Percentiles rank a stretch among this genome's conserved stretches.
Conservation (phyloP, 2,888 invertebrate species). For the Mimachlamys varia region DNA sequence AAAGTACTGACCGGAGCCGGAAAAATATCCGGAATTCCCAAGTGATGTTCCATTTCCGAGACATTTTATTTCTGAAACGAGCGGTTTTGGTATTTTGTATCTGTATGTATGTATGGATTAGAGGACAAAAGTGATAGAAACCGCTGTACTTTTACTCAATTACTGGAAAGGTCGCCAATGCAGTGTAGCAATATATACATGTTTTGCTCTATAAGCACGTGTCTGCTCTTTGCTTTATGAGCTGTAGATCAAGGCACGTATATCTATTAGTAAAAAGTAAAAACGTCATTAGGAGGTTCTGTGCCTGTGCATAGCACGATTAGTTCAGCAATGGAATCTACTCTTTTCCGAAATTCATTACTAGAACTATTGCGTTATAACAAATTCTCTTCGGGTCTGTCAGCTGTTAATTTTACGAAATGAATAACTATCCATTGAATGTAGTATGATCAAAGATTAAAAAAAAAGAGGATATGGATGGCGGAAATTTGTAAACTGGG, state of each 20-base stretch:
- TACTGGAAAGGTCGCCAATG: not conserved
- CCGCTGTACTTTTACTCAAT: not conserved
- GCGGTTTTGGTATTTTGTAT: not conserved
- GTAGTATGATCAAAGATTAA: too few species aligned
- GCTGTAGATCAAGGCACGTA: not conserved
- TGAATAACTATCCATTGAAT: too few species aligned
- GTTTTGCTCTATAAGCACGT: constrained; percentile 7
- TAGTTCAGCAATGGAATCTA: not conserved
- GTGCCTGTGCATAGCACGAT: not conserved
- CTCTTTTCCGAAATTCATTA: too few species aligned
- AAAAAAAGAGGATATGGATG: too few species aligned
- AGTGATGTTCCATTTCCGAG: not conserved
- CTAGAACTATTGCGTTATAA: too few species aligned
- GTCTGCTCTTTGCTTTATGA: not conserved
- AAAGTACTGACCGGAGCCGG: not conserved
- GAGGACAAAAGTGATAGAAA: not conserved
- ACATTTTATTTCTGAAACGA: not conserved
- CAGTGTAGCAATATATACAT: not conserved
- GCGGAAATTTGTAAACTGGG: too few species aligned
- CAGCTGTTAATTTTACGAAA: too few species aligned
- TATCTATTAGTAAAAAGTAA: not conserved
- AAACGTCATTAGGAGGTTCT: not conserved
- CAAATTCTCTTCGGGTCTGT: too few species aligned
- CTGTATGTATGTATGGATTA: not conserved
- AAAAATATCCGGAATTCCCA: not conserved